Evolutionary conservation across 2,888 invertebrate species (phyloP), one percentile per base, ranked within the genome.

Genomic region (Cataglyphis rosenhaueri): DNA sequence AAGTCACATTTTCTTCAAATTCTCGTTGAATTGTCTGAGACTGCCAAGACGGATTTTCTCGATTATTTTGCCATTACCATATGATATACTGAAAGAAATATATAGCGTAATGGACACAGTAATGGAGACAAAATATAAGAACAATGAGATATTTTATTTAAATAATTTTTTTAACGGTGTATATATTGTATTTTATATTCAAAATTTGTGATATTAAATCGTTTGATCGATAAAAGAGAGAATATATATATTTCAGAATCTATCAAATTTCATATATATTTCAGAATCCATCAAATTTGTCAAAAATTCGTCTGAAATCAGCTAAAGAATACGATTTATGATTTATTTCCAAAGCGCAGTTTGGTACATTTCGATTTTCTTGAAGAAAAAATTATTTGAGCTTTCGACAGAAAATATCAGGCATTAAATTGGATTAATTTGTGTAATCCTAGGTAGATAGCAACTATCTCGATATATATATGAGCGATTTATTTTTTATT

Each of bases 1-100:
- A 41, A 68, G 68, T 68, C 59, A 25, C 59, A 35, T 68, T 79
- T 79, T 68, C 78, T 79, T 61, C 59, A 68, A 21, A 52, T 61
- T 25, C 68, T 35, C n/a, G 68, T 52, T n/a, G 78, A 70, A 70
- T 70, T 79, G 44, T 35, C 21, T 57, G 18, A 32, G 44, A 25
- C 32, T 79, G 78, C 78, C 70, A 79, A 79, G 70, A 79, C 44
- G 59, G 35, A 32, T 21, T 59, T 18, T 59, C 59, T 35, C 59
- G 35, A 76, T 70, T 79, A 70, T 61, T 70, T 75, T 12, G 8
- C 0, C 59, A n/a, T 15, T 44, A 61, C 70, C 61, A 59, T 68
- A 59, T 52, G 44, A 79, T 79, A 3, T 59, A 9, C 6, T 52
- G 12, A 44, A n/a, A 15, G 18, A 74, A 21, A 61, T 61, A 18